These are phyloP conservation scores for Pemphigus obesinymphae DNA, from an alignment of 1,140 invertebrate genomes.

Conservation along the genomic window DNA sequence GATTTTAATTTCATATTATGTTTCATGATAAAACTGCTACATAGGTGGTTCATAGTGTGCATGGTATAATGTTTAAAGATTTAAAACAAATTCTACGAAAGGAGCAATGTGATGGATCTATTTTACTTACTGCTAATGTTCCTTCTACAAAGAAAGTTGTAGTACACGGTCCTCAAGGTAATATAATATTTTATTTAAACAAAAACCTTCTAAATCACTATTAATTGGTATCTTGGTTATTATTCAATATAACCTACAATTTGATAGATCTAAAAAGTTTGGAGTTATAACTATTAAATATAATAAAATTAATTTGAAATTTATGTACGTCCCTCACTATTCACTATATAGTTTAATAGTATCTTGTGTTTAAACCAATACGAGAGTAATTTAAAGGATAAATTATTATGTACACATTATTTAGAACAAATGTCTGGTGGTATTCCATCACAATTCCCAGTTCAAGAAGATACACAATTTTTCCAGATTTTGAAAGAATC, in stretches of 20 bases:
- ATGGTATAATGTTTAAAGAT: slow-evolving; percentile 99
- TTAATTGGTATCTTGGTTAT: too few relatives aligned
- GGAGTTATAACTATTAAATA: too few relatives aligned
- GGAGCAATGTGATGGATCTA: slow-evolving; percentile 97
- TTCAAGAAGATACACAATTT: slow-evolving; percentile 98
- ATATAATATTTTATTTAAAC: background rate
- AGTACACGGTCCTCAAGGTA: slow-evolving; percentile 84
- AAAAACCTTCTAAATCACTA: background rate
- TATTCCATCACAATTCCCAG: slow-evolving; percentile 96
- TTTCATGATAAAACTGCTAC: slow-evolving; percentile 42
- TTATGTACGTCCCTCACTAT: too few relatives aligned
- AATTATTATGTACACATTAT: slow-evolving; percentile 43
- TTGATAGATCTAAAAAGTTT: too few relatives aligned
- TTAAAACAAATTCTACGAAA: slow-evolving; percentile 97
- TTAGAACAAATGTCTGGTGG: slow-evolving; percentile 79
- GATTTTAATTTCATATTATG: background rate
- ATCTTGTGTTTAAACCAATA: background rate
- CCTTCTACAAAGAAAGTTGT: slow-evolving; percentile 99
- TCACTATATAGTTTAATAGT: too few relatives aligned
- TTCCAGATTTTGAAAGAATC: slow-evolving; percentile 91
- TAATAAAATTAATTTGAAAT: too few relatives aligned
- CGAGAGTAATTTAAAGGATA: background rate
- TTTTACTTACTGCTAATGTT: slow-evolving; percentile 95
- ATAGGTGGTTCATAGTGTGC: slow-evolving; percentile 90
- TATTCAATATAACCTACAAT: too few relatives aligned